phyloP scores from a whole-genome alignment of 2,797 vertebrate genomes.

The Ctenosaura bakeri region DNA sequence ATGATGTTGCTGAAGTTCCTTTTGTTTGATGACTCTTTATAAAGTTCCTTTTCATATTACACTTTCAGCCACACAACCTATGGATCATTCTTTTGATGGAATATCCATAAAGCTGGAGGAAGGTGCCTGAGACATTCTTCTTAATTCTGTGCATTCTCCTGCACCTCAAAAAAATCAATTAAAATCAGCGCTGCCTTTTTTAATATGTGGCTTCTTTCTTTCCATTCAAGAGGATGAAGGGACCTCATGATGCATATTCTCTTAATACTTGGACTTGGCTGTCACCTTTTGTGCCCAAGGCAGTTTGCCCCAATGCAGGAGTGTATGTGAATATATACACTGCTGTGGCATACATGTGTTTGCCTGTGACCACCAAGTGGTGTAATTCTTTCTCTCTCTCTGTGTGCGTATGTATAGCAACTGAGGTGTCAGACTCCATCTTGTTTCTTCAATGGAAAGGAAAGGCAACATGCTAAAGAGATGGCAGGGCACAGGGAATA shows the following conservation, averaged over 20 bases:
- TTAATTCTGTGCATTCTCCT: constrained; percentile 56
- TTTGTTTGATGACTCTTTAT: constrained; percentile 16
- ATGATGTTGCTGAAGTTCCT: neutral
- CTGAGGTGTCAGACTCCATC: neutral
- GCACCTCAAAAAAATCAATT: constrained; percentile 52
- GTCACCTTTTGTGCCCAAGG: neutral
- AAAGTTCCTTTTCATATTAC: constrained; percentile 61
- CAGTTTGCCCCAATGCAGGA: neutral
- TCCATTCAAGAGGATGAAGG: neutral
- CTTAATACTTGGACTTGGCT: neutral
- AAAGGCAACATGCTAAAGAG: constrained; percentile 50
- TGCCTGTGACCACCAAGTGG: fast-evolving
- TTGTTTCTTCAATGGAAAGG: constrained; percentile 48
- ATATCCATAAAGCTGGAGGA: constrained; percentile 75
- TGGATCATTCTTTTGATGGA: constrained; percentile 79
- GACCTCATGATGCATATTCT: neutral
- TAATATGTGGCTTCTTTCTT: constrained; percentile 71
- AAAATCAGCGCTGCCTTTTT: constrained; percentile 56
- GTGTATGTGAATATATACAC: fast-evolving
- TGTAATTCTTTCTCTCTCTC: neutral
- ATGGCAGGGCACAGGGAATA: constrained; percentile 42
- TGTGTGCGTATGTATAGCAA: neutral
- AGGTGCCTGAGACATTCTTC: constrained; percentile 67
- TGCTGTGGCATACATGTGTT: fast-evolving
- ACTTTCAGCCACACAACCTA: constrained; percentile 74